Percentiles rank a stretch among this genome's conserved stretches.
Evolutionary conservation across 2,888 invertebrate species (phyloP).

Genomic region (Alitta virens): DNA sequence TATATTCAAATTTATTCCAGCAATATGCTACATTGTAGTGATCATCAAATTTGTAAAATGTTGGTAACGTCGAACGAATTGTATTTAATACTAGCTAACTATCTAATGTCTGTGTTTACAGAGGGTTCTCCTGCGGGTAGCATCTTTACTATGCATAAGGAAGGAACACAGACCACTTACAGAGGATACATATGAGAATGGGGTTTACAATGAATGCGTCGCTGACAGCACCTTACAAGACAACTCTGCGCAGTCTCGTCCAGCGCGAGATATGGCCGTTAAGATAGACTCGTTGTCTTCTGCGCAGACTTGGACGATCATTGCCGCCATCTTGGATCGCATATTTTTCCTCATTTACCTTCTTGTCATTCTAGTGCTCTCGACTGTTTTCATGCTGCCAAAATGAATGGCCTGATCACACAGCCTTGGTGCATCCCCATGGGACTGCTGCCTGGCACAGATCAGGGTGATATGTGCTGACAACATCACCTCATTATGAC

Average conservation of each 20-base stretch:
- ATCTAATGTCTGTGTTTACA: not conserved
- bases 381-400: constrained; percentile 14
- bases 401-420: not conserved
- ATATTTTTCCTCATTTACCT: constrained; percentile 18
- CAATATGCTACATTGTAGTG: no score
- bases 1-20: no score
- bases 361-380: constrained; percentile 1
- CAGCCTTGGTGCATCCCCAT: no score
- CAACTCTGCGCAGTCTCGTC: not conserved
- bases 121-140: not conserved
- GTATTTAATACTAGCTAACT: no score
- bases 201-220: not conserved
- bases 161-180: not conserved
- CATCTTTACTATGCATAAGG: not conserved
- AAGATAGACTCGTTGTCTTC: not conserved
- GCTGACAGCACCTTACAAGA: not conserved
- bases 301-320: constrained; percentile 1
- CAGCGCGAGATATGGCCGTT: not conserved
- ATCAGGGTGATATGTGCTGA: no score
- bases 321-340: constrained; percentile 19
- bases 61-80: no score
- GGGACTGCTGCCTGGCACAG: no score
- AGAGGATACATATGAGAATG: not conserved
- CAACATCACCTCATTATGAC: no score
- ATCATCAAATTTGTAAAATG: no score